phyloP scores from a whole-genome alignment of 2,888 invertebrate species.

The Stenichneumon culpator region DNA sequence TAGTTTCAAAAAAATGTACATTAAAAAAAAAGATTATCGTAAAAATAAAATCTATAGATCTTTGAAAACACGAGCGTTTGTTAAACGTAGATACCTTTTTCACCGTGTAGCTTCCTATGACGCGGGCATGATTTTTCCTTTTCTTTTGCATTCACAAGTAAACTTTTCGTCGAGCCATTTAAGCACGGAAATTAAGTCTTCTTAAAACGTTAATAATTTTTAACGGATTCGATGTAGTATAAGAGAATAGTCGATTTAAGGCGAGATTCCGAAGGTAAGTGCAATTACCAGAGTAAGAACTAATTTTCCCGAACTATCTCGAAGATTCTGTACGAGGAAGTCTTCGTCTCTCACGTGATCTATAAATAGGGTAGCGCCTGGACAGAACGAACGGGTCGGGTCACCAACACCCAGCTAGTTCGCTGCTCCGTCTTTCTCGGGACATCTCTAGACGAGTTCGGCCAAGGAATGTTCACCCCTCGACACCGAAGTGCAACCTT shows the following conservation, averaged over 20 bases:
- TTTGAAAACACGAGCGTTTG: no score
- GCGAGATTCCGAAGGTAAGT: slow-evolving; percentile 1
- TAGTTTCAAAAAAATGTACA: no score
- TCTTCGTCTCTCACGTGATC: slow-evolving; percentile 56
- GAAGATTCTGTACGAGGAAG: slow-evolving; percentile 53
- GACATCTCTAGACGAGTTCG: slow-evolving; percentile 65
- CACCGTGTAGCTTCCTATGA: not conserved
- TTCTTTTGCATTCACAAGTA: not conserved
- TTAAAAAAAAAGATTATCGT: no score
- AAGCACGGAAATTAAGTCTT: not conserved
- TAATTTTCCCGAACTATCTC: slow-evolving; percentile 42
- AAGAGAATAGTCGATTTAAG: not conserved
- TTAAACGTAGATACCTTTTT: not conserved
- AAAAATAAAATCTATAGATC: no score
- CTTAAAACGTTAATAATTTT: not conserved
- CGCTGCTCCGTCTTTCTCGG: slow-evolving; percentile 36
- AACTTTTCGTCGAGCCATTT: not conserved
- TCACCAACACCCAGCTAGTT: slow-evolving; percentile 64
- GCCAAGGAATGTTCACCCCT: slow-evolving; percentile 79
- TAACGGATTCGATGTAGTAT: not conserved
- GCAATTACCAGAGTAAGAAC: not conserved
- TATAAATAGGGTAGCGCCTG: slow-evolving; percentile 68
- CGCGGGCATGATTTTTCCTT: not conserved
- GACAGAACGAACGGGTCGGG: slow-evolving; percentile 68
- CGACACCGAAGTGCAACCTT: slow-evolving; percentile 52